Evolutionary conservation across 1,140 invertebrate species (phyloP), one percentile per base, ranked within the genome.

Genomic region (Dinoponera quadriceps): DNA sequence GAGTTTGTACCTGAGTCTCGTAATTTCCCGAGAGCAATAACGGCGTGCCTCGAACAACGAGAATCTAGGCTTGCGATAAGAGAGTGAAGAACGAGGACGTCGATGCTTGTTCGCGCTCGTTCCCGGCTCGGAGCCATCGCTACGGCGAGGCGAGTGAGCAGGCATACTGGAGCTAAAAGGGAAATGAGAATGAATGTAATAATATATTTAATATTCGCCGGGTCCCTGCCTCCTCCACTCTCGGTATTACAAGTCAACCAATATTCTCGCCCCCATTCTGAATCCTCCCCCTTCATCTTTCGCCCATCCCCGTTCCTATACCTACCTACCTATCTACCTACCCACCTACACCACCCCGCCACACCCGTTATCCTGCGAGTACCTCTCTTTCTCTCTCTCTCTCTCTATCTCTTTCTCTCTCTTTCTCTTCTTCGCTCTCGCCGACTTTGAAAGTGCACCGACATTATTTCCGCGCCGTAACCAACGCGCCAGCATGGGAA

Each of bases 141-240:
- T 88, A 83, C 33, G 5, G 16, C 18, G 60, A 90, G 89, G 84
- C 80, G 80, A 71, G 68, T 71, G 80, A 57, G 78, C 83, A 85
- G 85, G 87, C 80, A 90, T 89, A 80, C 85, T 85, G 81, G 84
- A 85, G 90, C 83, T 90, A 91, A 93, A 85, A 91, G 91, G 91
- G 92, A 93, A 94, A 94, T 93, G 92, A 93, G 92, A 94, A 94
- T 93, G 92, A 93, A 94, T 93, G 93, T 93, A 93, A 94, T 94
- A 93, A 93, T 93, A 93, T 93, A 94, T 93, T 94, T 93, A 93
- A 94, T 94, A 94, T 94, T 94, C 92, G 90, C 87, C 85, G 87
- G 89, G 89, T 91, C 90, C 88, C 90, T 86, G 87, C 85, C 90
- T 91, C 89, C 90, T 91, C 87, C 88, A 91, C 91, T 93, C 92